Conservation (phyloP, 1,140 invertebrate genomes). For the Matsumurasca onukii region DNA sequence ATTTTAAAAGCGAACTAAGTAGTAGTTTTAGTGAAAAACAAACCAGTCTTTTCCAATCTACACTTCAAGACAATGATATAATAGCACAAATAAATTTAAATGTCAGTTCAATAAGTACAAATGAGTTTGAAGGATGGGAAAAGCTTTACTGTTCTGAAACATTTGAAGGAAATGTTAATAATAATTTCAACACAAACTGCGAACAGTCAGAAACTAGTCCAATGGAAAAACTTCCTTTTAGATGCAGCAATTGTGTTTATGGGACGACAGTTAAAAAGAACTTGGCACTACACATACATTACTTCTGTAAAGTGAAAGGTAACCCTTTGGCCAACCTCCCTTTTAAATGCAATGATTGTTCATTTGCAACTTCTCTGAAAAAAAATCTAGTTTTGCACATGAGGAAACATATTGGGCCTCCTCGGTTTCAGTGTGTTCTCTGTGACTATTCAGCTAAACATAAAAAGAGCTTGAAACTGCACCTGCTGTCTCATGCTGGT, state of each 20-base stretch:
- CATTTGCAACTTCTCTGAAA: constrained; percentile 3
- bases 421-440: not conserved
- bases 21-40: no score
- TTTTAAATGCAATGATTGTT: constrained; percentile 18
- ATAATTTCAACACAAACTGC: no score
- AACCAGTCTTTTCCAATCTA: no score
- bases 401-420: constrained; percentile 4
- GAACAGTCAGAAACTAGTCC: not conserved
- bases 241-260: constrained; percentile 5
- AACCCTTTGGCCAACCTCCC: constrained; percentile 6
- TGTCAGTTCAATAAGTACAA: no score
- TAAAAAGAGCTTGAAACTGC: constrained; percentile 8
- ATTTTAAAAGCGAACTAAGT: no score
- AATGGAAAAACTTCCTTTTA: constrained; percentile 14
- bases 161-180: no score
- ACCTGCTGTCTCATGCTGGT: constrained; percentile 7
- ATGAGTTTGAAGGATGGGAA: no score
- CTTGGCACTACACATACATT: constrained; percentile 3
- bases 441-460: constrained; percentile 19
- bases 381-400: constrained; percentile 16
- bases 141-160: no score
- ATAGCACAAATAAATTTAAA: no score
- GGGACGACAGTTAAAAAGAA: constrained; percentile 15
- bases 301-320: constrained; percentile 9
- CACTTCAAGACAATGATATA: no score